Conservation (phyloP, 1,140 invertebrate species). For the Babylonia areolata region DNA sequence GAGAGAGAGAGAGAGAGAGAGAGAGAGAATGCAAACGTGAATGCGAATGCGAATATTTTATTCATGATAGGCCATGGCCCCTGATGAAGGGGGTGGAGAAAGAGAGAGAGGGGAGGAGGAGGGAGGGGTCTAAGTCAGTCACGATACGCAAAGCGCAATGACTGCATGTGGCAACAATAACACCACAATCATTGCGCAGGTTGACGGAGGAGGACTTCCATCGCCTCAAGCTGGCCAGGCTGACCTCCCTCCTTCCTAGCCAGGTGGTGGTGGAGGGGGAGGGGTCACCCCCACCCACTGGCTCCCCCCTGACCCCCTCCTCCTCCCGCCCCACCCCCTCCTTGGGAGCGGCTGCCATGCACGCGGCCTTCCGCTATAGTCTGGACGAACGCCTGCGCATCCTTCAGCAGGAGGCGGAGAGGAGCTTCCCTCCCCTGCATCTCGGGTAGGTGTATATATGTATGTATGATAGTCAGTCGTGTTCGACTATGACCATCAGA, state of each 20-base stretch:
- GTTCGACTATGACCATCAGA: no score
- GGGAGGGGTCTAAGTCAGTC: no score
- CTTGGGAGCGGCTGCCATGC: neutral
- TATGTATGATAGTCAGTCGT: no score
- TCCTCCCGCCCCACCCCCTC: neutral
- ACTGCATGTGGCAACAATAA: no score
- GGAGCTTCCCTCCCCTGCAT: neutral
- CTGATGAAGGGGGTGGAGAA: neutral
- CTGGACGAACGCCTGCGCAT: constrained; percentile 27
- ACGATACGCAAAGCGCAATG: no score
- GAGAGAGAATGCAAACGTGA: no score
- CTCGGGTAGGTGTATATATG: no score
- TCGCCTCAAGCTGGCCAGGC: constrained; percentile 59
- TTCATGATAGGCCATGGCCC: no score
- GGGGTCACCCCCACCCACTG: no score
- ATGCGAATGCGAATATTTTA: no score
- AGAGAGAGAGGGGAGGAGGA: neutral
- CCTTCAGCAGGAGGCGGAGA: neutral
- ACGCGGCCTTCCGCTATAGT: constrained; percentile 18
- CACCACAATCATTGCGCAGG: no score
- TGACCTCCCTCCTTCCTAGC: constrained; percentile 51
- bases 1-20: neutral
- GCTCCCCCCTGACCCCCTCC: no score
- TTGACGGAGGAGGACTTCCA: constrained; percentile 63
- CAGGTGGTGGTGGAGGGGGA: constrained; percentile 41